Conservation (phyloP, 37 sponge, comb jelly and placozoan species). For the Mnemiopsis leidyi region DNA sequence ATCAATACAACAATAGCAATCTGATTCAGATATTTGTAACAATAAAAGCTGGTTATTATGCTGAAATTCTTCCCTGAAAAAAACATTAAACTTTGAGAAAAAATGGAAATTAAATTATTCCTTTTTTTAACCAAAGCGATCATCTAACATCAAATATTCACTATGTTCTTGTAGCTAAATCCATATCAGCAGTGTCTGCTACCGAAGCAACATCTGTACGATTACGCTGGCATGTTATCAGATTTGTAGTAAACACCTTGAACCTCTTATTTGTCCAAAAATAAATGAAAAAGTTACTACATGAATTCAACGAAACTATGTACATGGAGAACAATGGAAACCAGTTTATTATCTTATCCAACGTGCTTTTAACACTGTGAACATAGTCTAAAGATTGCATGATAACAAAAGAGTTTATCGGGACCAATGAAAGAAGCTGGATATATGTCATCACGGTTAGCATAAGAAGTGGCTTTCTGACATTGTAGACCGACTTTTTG, state of each 20-base stretch:
- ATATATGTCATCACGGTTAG: background rate
- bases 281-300: background rate
- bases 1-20: no score
- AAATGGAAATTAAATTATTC: no score
- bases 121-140: no score
- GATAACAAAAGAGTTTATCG: background rate
- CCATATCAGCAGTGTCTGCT: no score
- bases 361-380: background rate
- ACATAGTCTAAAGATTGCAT: background rate
- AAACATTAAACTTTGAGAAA: no score
- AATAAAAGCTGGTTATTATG: no score
- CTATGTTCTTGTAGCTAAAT: no score
- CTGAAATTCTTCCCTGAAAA: no score
- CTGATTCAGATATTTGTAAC: no score
- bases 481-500: background rate
- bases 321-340: background rate
- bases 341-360: background rate
- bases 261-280: background rate
- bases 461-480: constrained; percentile 39
- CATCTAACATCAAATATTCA: no score
- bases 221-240: background rate
- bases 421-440: background rate
- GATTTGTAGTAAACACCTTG: background rate
- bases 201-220: no score
- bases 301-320: background rate